These are phyloP conservation scores for Diarsia brunnea DNA, from an alignment of 2,888 invertebrate species.

Conservation along the genomic window DNA sequence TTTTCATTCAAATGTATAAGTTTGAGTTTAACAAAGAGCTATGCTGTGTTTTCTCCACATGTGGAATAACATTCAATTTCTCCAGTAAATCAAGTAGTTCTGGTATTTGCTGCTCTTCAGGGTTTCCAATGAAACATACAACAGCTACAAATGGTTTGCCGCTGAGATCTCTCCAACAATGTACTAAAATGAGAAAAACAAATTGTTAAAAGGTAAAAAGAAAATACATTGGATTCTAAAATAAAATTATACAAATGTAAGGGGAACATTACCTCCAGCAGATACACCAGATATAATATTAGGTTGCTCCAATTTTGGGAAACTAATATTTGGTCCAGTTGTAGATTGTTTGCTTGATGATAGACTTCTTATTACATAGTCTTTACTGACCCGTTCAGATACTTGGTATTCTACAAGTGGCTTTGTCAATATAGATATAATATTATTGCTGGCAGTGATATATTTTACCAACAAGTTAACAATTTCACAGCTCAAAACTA, in stretches of 20 bases:
- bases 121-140: slow-evolving; percentile 82
- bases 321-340: slow-evolving; percentile 66
- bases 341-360: slow-evolving; percentile 69
- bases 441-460: slow-evolving; percentile 74
- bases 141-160: slow-evolving; percentile 77
- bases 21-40: slow-evolving; percentile 80
- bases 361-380: slow-evolving; percentile 79
- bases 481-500: slow-evolving; percentile 83
- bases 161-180: slow-evolving; percentile 81
- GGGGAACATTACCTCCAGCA: slow-evolving; percentile 83
- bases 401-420: slow-evolving; percentile 84
- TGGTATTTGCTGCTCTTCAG: slow-evolving; percentile 79
- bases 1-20: slow-evolving; percentile 82
- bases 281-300: slow-evolving; percentile 87
- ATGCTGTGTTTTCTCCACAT: slow-evolving; percentile 65
- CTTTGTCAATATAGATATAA: slow-evolving; percentile 81
- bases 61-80: slow-evolving; percentile 76
- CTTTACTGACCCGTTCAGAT: slow-evolving; percentile 65
- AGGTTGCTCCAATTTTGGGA: slow-evolving; percentile 85
- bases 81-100: slow-evolving; percentile 79
- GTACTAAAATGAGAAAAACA: slow-evolving; percentile 77
- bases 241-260: neutral
- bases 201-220: neutral
- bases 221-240: neutral
- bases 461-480: slow-evolving; percentile 79